phyloP scores from a whole-genome alignment of 2,113 vertebrate genomes.

The Oreochromis tanganicae region DNA sequence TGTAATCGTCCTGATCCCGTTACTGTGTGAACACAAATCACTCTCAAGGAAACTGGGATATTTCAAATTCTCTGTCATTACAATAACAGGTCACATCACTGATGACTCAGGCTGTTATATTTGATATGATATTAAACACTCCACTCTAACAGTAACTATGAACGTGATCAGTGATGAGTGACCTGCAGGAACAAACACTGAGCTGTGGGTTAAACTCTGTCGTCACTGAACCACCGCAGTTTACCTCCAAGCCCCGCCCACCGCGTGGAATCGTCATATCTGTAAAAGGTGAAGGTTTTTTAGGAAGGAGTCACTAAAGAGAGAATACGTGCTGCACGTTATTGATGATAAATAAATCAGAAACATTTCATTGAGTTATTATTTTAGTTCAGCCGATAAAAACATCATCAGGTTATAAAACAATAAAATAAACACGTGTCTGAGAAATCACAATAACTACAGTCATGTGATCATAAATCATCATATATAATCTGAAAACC shows the following conservation, averaged over 20 bases:
- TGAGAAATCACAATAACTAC: not conserved
- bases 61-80: not conserved
- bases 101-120: not conserved
- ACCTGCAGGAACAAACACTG: not conserved
- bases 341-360: not conserved
- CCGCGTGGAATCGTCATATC: rapidly evolving
- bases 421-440: not conserved
- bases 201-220: not conserved
- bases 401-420: not conserved
- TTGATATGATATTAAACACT: not conserved
- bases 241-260: not conserved
- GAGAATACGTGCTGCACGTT: not conserved
- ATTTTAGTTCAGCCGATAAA: not conserved
- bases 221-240: not conserved
- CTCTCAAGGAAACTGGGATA: not conserved
- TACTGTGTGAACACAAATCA: not conserved
- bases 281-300: not conserved
- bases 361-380: rapidly evolving
- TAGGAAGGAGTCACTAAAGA: not conserved
- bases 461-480: not conserved
- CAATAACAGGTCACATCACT: not conserved
- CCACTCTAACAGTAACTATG: not conserved
- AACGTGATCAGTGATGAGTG: not conserved
- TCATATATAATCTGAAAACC: not conserved
- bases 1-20: rapidly evolving